Evolutionary conservation across 2,113 vertebrate genomes (phyloP).

Genomic region (Macaca fascicularis): DNA sequence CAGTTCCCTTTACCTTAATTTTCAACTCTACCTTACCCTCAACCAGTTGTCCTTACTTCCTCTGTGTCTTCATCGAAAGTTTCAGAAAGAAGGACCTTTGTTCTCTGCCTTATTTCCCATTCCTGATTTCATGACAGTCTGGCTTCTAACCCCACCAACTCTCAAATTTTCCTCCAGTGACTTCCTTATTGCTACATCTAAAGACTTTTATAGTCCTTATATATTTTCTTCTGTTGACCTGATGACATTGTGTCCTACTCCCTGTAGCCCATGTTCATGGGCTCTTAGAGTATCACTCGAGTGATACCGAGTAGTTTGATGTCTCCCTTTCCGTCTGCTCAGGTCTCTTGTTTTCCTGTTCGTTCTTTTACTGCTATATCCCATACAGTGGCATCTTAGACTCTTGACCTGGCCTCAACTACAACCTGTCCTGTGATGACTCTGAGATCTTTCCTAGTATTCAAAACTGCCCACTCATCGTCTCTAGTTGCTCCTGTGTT

Average conservation of each 20-base stretch:
- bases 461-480: neutral
- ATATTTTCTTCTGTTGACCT: neutral
- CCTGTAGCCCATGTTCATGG: neutral
- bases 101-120: neutral
- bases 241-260: neutral
- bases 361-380: neutral
- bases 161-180: neutral
- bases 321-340: neutral
- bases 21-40: neutral
- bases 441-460: neutral
- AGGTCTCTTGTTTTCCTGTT: neutral
- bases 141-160: neutral
- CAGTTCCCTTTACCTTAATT: neutral
- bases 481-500: neutral
- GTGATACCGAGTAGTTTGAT: neutral
- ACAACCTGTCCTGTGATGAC: neutral
- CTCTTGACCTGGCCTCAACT: no score
- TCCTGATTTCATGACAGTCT: neutral
- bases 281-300: neutral
- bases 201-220: neutral
- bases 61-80: neutral
- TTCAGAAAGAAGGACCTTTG: neutral
- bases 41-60: neutral
- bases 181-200: neutral
- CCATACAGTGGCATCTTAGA: neutral